Evolutionary conservation across 2,888 invertebrate species (phyloP).

Genomic region (Ditula angustiorana): DNA sequence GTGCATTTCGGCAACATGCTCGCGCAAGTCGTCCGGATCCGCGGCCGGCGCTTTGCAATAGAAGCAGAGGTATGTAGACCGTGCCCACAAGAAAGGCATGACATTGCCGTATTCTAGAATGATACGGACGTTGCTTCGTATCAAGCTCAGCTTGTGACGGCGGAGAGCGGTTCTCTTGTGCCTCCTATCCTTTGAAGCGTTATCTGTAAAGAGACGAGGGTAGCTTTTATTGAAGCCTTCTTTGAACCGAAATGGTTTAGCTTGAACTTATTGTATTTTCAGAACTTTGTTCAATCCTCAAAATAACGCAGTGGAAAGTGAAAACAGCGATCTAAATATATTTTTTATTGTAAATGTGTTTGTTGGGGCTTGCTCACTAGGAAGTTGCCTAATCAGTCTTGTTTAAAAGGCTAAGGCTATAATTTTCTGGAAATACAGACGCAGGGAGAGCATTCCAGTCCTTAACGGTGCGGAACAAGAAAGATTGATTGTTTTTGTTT

Average conservation of each 20-base stretch:
- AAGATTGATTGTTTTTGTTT: too few species aligned
- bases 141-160: conserved; percentile 25
- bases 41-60: conserved; percentile 33
- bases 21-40: conserved; percentile 26
- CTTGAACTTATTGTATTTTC: background rate
- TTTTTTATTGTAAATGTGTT: too few species aligned
- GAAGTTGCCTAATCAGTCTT: too few species aligned
- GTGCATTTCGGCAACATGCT: conserved; percentile 28
- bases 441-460: too few species aligned
- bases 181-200: conserved; percentile 26
- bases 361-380: too few species aligned
- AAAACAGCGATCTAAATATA: too few species aligned
- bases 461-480: too few species aligned
- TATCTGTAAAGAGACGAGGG: conserved; percentile 36
- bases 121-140: conserved; percentile 34
- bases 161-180: conserved; percentile 25
- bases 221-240: conserved; percentile 34
- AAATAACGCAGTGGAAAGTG: background rate
- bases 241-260: background rate
- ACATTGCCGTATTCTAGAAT: conserved; percentile 40
- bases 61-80: conserved; percentile 37
- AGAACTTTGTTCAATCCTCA: background rate
- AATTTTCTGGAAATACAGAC: too few species aligned
- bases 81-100: conserved; percentile 39
- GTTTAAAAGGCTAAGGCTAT: too few species aligned